Evolutionary conservation across 2,113 vertebrate genomes (phyloP).

Genomic region (Hassar affinis): DNA sequence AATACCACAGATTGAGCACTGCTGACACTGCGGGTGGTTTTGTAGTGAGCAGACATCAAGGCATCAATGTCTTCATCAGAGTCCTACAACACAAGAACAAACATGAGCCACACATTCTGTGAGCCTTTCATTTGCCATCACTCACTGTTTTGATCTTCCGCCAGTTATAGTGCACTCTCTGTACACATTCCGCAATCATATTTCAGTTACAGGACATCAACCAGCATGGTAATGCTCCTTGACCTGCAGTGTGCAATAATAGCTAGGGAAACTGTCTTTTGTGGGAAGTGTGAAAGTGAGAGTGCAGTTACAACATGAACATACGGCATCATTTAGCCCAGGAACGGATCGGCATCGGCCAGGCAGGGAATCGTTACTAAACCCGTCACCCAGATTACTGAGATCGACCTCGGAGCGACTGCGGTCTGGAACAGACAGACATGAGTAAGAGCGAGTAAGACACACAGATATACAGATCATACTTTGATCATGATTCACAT

Average conservation of each 20-base stretch:
- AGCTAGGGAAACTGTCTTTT: neutral
- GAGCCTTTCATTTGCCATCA: neutral
- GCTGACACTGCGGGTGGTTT: conserved; percentile 49
- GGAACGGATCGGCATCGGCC: conserved; percentile 85
- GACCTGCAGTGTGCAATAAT: neutral
- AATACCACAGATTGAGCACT: conserved; percentile 54
- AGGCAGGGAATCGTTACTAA: conserved; percentile 76
- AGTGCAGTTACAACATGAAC: conserved; percentile 14
- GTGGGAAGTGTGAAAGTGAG: neutral
- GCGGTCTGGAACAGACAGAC: conserved; percentile 69
- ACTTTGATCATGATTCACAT: neutral
- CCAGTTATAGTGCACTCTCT: neutral
- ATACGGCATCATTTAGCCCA: conserved; percentile 79
- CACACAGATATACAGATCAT: neutral
- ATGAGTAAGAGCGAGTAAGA: neutral
- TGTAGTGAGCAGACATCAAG: conserved; percentile 54
- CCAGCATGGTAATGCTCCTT: neutral
- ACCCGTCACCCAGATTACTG: conserved; percentile 76
- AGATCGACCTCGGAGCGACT: conserved; percentile 90
- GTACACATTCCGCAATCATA: neutral
- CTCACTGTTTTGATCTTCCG: neutral
- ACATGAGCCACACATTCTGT: neutral
- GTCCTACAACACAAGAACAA: conserved; percentile 45
- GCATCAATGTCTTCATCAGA: conserved; percentile 56
- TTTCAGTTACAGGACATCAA: neutral